Evolutionary conservation across 1,140 invertebrate genomes (phyloP), one percentile per base, ranked within the genome.

Genomic region (Brachystomella parvula): DNA sequence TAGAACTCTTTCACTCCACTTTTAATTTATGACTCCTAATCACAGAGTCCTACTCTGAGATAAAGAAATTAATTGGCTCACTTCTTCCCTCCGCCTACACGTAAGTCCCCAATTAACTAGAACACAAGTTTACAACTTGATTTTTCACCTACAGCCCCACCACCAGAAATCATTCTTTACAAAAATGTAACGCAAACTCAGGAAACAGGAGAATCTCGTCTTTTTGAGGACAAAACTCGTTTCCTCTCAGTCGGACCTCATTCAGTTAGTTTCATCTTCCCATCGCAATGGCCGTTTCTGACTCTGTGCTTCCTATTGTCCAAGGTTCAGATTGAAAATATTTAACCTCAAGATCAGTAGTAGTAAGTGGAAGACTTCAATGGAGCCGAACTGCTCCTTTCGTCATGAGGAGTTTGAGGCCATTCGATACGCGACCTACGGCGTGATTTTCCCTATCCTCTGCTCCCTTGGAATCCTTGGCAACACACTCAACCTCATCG

Each of bases 381-480:
- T 53, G 49, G 21, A 53, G 49, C 3, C 49, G 3, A 53, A 53
- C 24, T 53, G 49, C 24, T 15, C 49, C 21, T 53, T 53, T 24
- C 9, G 24, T 15, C 49, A 53, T 24, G 49, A 59, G 29, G 65
- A 61, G 28, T 30, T 66, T 58, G 68, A 66, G 32, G 68, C 29
- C 26, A 72, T 88, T 49, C 82, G 85, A 71, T 82, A 82, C 72
- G 82, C 86, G 69, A 85, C 85, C 64, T 89, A 89, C 69, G 86
- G 86, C 1, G 79, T 88, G 30, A 78, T 87, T 12, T 74, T 87
- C 61, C 86, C 87, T 35, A 80, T 83, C 33, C 86, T 89, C 69
- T 87, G 86, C 75, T 79, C 81, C 30, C 76, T 88, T 21, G 87
- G 87, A 47, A 87, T 89, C 72, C 78, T 88, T 24, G 87, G 87